These are phyloP conservation scores for Ispidina lecontei DNA, from an alignment of 2,797 vertebrate genomes.

Conservation along the genomic window DNA sequence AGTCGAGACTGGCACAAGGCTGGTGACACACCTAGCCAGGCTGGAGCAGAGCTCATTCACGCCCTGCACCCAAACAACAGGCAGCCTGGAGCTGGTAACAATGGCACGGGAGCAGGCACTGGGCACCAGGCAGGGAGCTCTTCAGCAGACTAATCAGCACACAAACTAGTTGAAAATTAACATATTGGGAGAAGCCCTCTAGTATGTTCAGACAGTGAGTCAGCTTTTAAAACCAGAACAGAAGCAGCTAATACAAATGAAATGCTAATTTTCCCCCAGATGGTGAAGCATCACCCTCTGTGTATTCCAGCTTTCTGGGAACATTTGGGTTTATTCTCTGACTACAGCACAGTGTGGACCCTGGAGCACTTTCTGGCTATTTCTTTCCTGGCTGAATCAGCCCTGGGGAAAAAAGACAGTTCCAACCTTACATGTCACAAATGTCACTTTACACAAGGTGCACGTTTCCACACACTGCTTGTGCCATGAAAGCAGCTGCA, in stretches of 20 bases:
- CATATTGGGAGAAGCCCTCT: constrained; percentile 49
- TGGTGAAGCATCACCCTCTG: constrained; percentile 59
- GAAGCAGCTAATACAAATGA: constrained; percentile 75
- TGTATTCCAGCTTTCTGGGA: constrained; percentile 52
- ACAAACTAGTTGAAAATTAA: constrained; percentile 41
- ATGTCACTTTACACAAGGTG: neutral
- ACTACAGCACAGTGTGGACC: neutral
- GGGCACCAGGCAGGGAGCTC: constrained; percentile 12
- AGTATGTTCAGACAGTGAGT: constrained; percentile 65
- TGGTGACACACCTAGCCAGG: neutral
- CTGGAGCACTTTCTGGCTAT: neutral
- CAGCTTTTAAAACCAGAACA: constrained; percentile 70
- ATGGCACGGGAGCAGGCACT: neutral
- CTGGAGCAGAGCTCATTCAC: neutral
- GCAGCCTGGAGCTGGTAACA: neutral
- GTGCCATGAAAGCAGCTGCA: constrained; percentile 23
- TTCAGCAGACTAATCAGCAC: constrained; percentile 29
- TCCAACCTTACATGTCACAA: constrained; percentile 12
- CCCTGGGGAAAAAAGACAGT: constrained; percentile 34
- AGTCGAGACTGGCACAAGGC: neutral
- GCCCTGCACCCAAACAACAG: neutral
- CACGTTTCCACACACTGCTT: neutral
- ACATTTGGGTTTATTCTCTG: constrained; percentile 51
- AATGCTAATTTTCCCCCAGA: constrained; percentile 75
- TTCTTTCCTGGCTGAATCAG: neutral